Conservation (phyloP, 2,113 vertebrate species). For the Garra rufa region DNA sequence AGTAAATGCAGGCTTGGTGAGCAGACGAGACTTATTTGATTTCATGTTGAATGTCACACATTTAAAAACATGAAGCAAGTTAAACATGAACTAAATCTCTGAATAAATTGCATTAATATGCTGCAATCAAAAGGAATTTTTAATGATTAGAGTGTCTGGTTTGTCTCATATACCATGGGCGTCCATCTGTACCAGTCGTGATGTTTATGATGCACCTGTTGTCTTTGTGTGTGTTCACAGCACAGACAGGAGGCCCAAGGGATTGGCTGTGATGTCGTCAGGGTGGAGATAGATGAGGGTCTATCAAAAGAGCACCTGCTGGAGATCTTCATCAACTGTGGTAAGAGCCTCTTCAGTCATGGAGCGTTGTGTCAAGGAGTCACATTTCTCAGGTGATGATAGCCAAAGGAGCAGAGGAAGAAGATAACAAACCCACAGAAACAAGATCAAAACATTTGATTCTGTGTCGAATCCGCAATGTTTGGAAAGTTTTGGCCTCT, state of each 20-base stretch:
- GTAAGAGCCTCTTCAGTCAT: constrained; percentile 71
- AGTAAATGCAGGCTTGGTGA: no score
- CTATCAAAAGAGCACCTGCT: constrained; percentile 91
- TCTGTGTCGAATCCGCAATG: background rate
- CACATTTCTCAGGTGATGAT: background rate
- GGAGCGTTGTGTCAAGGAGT: background rate
- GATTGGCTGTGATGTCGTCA: constrained; percentile 85
- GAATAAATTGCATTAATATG: background rate
- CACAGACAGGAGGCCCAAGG: constrained; percentile 85
- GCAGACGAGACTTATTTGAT: background rate
- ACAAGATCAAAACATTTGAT: background rate
- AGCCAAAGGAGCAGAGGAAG: background rate
- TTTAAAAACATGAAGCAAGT: no score
- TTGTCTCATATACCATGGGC: background rate
- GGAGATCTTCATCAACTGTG: constrained; percentile 87
- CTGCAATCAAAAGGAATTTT: no score
- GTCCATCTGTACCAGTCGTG: background rate
- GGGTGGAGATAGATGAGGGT: constrained; percentile 83
- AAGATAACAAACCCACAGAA: background rate
- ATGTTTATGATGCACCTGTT: background rate
- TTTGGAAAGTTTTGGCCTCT: background rate
- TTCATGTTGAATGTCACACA: background rate
- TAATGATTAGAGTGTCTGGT: no score
- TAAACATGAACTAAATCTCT: background rate
- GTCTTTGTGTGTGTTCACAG: constrained; percentile 67